Evolutionary conservation across 2,888 invertebrate genomes (phyloP), one percentile per base, ranked within the genome.

Genomic region (Pycnomerus fuliginosus): DNA sequence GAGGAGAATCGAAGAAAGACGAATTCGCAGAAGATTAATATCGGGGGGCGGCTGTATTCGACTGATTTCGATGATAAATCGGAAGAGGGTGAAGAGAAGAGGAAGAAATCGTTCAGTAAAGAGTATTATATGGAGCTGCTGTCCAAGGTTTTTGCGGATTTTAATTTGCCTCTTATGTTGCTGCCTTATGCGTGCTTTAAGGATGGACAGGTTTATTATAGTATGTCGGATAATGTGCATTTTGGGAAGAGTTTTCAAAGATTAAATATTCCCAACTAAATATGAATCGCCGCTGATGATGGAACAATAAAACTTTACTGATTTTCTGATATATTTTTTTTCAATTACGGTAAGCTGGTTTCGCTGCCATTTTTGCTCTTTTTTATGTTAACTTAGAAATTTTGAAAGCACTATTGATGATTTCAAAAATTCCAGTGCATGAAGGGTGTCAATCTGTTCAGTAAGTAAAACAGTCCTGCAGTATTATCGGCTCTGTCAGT

Each of bases 201-300:
- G 5, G 60, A 66, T 30, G 70, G 68, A 1, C 68, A 69, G 30
- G 47, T 69, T 13, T 70, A 65, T 44, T 70, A 69, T 45, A 65
- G 31, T n/a, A 37, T 44, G 37, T 8, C 17, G 3, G 37, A 37
- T 11, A 35, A 16, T 12, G 13, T 29, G 14, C 28, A 43, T 15
- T 30, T 25, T 3, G 34, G 16, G 4, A n/a, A 25, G 7, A 23
- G 22, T 5, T 43, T 36, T 24, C 24, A 35, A 16, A 33, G 34
- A 27, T 29, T 41, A 7, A 17, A 27, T 3, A 34, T 41, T 29
- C 41, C 41, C 11, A 17, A 40, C 14, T 40, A 24, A 36, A 33
- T 22, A 20, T 13, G 12, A 2, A n/a, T 2, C 14, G 3, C 11
- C 1, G 14, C 11, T 12, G 12, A 13, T 3, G 10, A 13, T 13